Conservation (phyloP, 2,888 invertebrate species). For the Ganaspis brasiliensis region DNA sequence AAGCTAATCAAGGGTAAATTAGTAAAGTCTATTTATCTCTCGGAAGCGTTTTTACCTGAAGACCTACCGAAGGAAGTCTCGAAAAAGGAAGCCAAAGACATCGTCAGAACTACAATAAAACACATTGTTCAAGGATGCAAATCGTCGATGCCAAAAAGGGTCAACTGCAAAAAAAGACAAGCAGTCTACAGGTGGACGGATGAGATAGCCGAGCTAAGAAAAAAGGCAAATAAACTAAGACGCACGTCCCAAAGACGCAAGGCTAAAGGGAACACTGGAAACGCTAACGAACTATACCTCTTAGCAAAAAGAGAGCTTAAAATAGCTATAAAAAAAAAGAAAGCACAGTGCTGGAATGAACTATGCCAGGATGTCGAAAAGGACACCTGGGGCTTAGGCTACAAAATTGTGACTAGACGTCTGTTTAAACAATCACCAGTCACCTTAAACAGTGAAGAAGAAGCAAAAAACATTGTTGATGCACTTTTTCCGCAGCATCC, state of each 20-base stretch:
- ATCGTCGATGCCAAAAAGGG: no score
- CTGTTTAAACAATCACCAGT: background rate
- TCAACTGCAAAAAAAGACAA: no score
- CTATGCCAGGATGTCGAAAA: constrained; percentile 58
- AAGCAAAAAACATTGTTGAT: constrained; percentile 48
- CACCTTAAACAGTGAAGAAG: constrained; percentile 1
- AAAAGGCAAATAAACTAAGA: constrained; percentile 43
- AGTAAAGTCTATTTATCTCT: background rate
- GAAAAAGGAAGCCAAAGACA: no score
- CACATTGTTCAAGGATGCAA: no score
- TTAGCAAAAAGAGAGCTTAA: constrained; percentile 44
- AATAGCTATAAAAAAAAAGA: constrained; percentile 48
- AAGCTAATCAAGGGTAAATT: constrained; percentile 45
- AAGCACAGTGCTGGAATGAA: constrained; percentile 58
- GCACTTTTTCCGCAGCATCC: constrained; percentile 53
- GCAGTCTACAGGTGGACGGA: no score
- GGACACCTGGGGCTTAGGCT: constrained; percentile 63
- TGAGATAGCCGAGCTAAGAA: constrained; percentile 4
- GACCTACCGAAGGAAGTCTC: background rate
- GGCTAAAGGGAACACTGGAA: constrained; percentile 12
- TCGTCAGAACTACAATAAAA: no score
- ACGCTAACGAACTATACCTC: constrained; percentile 3
- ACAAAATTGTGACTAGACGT: constrained; percentile 58
- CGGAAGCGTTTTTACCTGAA: no score
- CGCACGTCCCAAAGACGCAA: constrained; percentile 49